Evolutionary conservation across 2,797 vertebrate genomes (phyloP).

Genomic region (Rallus crepitans): DNA sequence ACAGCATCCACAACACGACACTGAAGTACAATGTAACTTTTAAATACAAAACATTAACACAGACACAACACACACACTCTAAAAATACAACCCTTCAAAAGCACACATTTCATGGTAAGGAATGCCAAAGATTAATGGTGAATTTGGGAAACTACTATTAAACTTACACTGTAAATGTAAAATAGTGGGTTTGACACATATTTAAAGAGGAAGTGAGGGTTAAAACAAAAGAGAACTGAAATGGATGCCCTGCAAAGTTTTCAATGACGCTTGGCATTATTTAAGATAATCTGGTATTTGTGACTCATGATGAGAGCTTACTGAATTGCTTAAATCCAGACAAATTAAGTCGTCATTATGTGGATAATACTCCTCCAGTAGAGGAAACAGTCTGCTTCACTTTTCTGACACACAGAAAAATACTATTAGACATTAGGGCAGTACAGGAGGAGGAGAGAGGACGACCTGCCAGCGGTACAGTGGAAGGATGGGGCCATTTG

Average conservation of each 20-base stretch:
- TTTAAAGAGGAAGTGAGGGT: neutral
- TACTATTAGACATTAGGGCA: neutral
- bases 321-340: slow-evolving; percentile 22
- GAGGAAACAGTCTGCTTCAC: neutral
- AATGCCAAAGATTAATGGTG: neutral
- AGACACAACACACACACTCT: neutral
- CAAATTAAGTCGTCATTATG: slow-evolving; percentile 18
- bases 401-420: neutral
- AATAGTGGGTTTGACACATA: neutral
- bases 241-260: neutral
- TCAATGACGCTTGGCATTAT: neutral
- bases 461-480: neutral
- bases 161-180: neutral
- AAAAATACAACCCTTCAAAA: neutral
- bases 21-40: neutral
- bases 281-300: slow-evolving; percentile 2
- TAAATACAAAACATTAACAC: neutral
- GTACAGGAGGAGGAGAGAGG: neutral
- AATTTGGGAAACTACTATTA: neutral
- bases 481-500: neutral
- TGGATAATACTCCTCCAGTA: neutral
- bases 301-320: slow-evolving; percentile 28
- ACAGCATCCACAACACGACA: neutral
- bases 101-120: neutral
- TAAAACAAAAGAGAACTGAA: neutral